Conservation (phyloP, 2,113 vertebrate genomes). For the Thryonomys swinderianus region DNA sequence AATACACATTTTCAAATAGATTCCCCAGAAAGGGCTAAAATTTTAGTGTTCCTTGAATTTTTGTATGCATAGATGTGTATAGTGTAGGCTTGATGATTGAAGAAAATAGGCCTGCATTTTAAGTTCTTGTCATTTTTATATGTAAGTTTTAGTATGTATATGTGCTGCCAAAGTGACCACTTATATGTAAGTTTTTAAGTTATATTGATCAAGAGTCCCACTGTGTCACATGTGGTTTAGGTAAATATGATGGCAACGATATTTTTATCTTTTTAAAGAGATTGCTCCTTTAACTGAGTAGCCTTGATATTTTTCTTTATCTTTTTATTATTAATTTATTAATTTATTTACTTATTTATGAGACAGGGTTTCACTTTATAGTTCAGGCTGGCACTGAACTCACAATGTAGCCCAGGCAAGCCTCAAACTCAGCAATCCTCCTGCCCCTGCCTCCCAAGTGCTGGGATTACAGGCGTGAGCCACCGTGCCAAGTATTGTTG, state of each 20-base stretch:
- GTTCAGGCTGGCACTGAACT: too few relatives aligned
- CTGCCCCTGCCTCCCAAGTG: too few relatives aligned
- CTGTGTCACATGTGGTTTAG: neutral
- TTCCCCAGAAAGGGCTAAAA: neutral
- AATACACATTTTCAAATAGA: neutral
- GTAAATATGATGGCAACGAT: neutral
- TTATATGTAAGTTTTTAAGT: neutral
- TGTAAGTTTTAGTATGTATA: too few relatives aligned
- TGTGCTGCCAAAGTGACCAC: too few relatives aligned
- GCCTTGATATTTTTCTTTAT: neutral
- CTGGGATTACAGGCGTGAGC: too few relatives aligned
- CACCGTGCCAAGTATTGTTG: too few relatives aligned
- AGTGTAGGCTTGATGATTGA: neutral
- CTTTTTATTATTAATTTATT: too few relatives aligned
- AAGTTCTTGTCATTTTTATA: too few relatives aligned
- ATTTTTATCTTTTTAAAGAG: neutral
- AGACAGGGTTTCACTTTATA: too few relatives aligned
- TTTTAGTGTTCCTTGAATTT: neutral
- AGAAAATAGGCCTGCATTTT: neutral
- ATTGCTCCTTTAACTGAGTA: neutral
- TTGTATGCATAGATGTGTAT: neutral
- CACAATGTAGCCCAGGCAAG: too few relatives aligned
- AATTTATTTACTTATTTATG: too few relatives aligned
- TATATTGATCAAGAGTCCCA: neutral
- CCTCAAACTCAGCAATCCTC: too few relatives aligned